A percentile compares a stretch with the other conserved stretches of the same genome.
Conservation (phyloP, 2,888 invertebrate genomes). For the Plebejus melissa region DNA sequence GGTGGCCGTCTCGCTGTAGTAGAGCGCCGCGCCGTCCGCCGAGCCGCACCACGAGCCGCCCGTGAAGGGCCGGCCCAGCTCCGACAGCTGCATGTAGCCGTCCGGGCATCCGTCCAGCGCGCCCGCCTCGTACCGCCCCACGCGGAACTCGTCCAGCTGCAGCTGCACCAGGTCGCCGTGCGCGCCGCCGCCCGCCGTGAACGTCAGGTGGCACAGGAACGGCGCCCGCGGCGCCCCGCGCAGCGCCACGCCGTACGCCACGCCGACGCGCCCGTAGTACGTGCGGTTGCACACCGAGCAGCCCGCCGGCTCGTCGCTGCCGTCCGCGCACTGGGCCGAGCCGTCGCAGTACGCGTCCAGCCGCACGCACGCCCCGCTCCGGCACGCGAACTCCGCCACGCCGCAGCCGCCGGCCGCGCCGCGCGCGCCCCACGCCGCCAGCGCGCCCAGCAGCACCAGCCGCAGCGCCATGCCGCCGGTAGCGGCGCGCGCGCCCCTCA, state of each 20-base stretch:
- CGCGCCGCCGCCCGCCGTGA: slow-evolving; percentile 92
- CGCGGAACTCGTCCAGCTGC: slow-evolving; percentile 92
- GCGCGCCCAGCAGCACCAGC: slow-evolving; percentile 48
- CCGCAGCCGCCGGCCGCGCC: slow-evolving; percentile 60
- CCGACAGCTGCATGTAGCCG: slow-evolving; percentile 92
- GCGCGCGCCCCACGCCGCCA: slow-evolving; percentile 54
- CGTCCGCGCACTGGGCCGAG: slow-evolving; percentile 89
- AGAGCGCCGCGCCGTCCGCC: slow-evolving; percentile 88
- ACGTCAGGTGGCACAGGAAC: slow-evolving; percentile 93
- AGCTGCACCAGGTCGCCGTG: slow-evolving; percentile 94
- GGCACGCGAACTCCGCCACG: slow-evolving; percentile 60
- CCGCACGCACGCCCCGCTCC: slow-evolving; percentile 87
- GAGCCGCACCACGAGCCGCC: slow-evolving; percentile 95
- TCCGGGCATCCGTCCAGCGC: slow-evolving; percentile 89
- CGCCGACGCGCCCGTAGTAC: slow-evolving; percentile 92
- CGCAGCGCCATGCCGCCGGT: slow-evolving; percentile 23
- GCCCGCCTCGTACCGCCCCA: slow-evolving; percentile 88
- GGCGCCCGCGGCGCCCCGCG: slow-evolving; percentile 88
- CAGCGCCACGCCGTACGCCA: slow-evolving; percentile 88
- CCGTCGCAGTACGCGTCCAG: slow-evolving; percentile 93
- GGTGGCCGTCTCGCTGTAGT: slow-evolving; percentile 94
- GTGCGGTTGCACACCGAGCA: slow-evolving; percentile 94
- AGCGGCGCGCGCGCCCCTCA: not conserved
- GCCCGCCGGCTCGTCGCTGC: slow-evolving; percentile 89
- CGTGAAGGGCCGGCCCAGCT: slow-evolving; percentile 91